Conservation (phyloP, 2,113 vertebrate species). For the Lathamus discolor region DNA sequence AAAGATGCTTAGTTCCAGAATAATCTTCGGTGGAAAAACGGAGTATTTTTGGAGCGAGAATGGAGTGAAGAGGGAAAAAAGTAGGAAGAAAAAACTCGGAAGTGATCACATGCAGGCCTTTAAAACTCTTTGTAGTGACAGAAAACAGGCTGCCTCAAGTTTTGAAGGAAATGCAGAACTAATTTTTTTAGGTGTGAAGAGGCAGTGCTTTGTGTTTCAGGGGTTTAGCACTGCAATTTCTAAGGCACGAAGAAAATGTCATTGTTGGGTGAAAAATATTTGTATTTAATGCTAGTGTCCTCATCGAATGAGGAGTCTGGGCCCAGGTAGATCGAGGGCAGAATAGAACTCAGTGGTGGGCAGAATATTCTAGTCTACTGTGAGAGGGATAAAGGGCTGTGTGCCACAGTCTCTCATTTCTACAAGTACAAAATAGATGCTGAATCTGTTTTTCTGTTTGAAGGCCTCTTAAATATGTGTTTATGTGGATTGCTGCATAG, state of each 20-base stretch:
- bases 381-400: not conserved
- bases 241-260: not conserved
- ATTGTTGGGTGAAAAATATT: not conserved
- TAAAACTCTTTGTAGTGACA: not conserved
- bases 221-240: fast-evolving
- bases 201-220: not conserved
- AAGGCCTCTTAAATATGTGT: not conserved
- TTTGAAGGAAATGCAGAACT: not conserved
- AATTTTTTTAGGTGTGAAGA: not conserved
- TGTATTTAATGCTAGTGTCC: not conserved
- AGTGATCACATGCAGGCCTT: not conserved
- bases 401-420: not conserved
- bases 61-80: not conserved
- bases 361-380: not conserved
- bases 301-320: not conserved
- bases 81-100: not conserved
- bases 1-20: not conserved
- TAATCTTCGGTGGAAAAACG: not conserved
- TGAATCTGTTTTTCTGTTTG: not conserved
- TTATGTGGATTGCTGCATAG: not conserved
- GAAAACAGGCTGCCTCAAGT: not conserved
- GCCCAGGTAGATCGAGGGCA: fast-evolving
- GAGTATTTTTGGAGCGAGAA: not conserved
- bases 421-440: not conserved
- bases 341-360: not conserved